Evolutionary conservation across 2,797 vertebrate genomes (phyloP).

Genomic region (Lateolabrax maculatus): DNA sequence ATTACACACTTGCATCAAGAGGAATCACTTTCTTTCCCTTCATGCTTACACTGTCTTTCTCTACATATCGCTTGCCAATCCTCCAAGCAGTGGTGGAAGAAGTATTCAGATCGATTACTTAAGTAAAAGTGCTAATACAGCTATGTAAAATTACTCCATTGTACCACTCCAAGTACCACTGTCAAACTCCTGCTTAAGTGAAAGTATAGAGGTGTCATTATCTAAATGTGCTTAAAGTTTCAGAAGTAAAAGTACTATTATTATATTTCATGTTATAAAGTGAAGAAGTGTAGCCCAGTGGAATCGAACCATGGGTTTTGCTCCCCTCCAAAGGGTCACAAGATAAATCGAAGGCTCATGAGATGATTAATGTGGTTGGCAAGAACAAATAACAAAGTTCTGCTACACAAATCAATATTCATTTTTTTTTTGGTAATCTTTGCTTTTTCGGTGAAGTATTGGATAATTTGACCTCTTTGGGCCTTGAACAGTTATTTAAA

Average conservation of each 20-base stretch:
- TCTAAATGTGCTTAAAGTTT: background rate
- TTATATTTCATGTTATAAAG: too few species aligned
- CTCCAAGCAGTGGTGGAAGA: background rate
- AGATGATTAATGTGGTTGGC: background rate
- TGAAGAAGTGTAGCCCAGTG: background rate
- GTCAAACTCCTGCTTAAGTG: too few species aligned
- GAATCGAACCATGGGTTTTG: background rate
- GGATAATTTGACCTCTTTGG: too few species aligned
- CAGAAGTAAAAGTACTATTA: background rate
- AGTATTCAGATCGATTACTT: background rate
- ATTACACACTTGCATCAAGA: constrained; percentile 36
- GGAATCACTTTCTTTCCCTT: constrained; percentile 19
- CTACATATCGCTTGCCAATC: background rate
- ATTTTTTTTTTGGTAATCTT: too few species aligned
- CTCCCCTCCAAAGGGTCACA: too few species aligned
- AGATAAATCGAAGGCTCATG: background rate
- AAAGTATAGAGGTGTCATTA: background rate
- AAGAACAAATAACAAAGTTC: background rate
- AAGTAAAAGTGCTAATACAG: background rate
- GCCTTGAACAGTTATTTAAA: too few species aligned
- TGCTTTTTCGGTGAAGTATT: too few species aligned
- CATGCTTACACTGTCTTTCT: constrained; percentile 9
- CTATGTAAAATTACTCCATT: background rate
- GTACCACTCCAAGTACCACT: background rate
- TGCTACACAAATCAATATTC: too few species aligned